phyloP scores from a whole-genome alignment of 2,113 vertebrate genomes.

The Nycticorax nycticorax region DNA sequence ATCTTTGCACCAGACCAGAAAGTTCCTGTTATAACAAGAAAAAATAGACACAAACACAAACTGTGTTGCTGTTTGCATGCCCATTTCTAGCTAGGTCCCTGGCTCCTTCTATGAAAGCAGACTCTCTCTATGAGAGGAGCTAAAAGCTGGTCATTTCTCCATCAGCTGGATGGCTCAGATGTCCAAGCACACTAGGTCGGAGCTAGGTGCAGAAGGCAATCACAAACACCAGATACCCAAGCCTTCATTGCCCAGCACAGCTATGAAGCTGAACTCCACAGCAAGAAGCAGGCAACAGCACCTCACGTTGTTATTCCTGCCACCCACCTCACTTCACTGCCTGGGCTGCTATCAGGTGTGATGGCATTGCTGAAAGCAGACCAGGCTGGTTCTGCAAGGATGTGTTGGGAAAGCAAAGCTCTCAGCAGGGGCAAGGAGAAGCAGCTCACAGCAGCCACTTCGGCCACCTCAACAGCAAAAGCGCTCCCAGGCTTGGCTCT shows the following conservation, averaged over 20 bases:
- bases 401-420: background rate
- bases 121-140: background rate
- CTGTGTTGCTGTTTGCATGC: background rate
- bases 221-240: background rate
- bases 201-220: background rate
- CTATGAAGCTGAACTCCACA: background rate
- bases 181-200: background rate
- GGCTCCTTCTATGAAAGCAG: background rate
- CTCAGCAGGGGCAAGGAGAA: background rate
- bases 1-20: constrained; percentile 1
- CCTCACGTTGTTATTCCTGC: background rate
- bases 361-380: background rate
- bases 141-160: background rate
- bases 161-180: background rate
- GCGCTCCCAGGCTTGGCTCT: background rate
- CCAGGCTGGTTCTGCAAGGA: constrained; percentile 39
- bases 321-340: background rate
- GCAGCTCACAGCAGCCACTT: background rate
- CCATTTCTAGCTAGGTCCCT: background rate
- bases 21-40: background rate
- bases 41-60: background rate
- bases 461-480: background rate
- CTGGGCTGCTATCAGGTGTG: background rate
- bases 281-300: background rate
- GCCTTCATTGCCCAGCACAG: background rate